Conservation (phyloP, 2,113 vertebrate genomes). For the Phoxinus phoxinus region DNA sequence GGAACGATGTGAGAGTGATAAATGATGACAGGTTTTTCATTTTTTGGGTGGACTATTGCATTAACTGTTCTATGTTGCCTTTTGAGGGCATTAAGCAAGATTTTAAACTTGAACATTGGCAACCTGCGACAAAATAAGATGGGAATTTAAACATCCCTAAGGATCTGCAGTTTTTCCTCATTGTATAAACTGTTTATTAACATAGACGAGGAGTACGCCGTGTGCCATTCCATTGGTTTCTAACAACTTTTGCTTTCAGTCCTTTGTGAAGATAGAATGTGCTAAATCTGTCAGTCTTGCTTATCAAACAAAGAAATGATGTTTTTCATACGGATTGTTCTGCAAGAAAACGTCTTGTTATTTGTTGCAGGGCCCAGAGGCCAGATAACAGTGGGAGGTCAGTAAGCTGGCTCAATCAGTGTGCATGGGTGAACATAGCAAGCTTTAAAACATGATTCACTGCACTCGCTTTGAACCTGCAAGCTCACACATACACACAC, state of each 20-base stretch:
- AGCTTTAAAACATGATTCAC: constrained; percentile 57
- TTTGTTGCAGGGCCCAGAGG: constrained; percentile 48
- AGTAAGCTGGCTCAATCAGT: constrained; percentile 57
- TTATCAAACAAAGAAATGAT: constrained; percentile 34
- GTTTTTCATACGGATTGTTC: constrained; percentile 35
- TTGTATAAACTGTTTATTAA: neutral
- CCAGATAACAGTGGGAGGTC: constrained; percentile 49
- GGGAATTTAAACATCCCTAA: neutral
- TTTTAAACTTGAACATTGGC: neutral
- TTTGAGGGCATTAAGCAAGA: neutral
- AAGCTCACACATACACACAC: constrained; percentile 16
- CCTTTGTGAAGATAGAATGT: neutral
- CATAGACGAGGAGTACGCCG: neutral
- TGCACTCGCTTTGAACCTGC: constrained; percentile 51
- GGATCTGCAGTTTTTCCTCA: neutral
- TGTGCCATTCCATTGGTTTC: neutral
- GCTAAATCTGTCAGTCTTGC: neutral
- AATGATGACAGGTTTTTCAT: neutral
- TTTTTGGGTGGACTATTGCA: neutral
- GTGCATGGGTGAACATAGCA: constrained; percentile 60
- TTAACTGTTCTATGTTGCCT: neutral
- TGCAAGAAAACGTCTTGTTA: constrained; percentile 37
- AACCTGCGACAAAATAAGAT: neutral
- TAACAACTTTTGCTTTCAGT: neutral
- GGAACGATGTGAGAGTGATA: neutral